Evolutionary conservation across 2,113 vertebrate genomes (phyloP).

Genomic region (Ptilorrhoa leucosticta): DNA sequence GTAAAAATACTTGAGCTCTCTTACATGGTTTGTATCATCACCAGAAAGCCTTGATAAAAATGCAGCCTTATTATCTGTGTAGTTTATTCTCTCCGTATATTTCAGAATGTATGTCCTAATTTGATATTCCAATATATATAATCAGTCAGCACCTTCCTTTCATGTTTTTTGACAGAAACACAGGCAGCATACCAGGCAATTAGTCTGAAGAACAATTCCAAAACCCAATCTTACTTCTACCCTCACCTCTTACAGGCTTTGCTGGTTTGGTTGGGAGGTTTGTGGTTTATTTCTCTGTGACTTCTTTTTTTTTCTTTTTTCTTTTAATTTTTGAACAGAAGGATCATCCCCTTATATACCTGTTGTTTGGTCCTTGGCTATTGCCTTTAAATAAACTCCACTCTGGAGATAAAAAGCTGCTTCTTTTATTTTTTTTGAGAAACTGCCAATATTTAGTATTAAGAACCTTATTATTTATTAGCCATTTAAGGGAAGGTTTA

Average conservation of each 20-base stretch:
- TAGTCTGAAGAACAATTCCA: conserved; percentile 59
- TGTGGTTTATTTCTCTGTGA: neutral
- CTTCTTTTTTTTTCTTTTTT: neutral
- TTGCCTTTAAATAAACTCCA: neutral
- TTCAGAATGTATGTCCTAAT: conserved; percentile 49
- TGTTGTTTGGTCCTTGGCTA: neutral
- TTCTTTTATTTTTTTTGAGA: neutral
- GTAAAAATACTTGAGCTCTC: conserved; percentile 22
- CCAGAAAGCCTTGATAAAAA: conserved; percentile 47
- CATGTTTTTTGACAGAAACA: conserved; percentile 59
- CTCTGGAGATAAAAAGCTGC: neutral
- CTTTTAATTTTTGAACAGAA: neutral
- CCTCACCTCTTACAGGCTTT: neutral
- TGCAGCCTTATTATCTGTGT: conserved; percentile 38
- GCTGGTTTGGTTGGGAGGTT: neutral
- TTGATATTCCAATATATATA: conserved; percentile 51
- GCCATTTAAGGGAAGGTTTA: neutral
- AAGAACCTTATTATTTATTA: neutral
- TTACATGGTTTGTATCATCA: conserved; percentile 26
- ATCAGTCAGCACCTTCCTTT: conserved; percentile 46
- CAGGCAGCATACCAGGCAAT: conserved; percentile 35
- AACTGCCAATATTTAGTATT: neutral
- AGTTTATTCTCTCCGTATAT: conserved; percentile 46
- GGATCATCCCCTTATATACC: neutral
- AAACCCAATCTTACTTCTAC: neutral